phyloP scores from a whole-genome alignment of 1,140 invertebrate species.

The Ridgeia piscesae region DNA sequence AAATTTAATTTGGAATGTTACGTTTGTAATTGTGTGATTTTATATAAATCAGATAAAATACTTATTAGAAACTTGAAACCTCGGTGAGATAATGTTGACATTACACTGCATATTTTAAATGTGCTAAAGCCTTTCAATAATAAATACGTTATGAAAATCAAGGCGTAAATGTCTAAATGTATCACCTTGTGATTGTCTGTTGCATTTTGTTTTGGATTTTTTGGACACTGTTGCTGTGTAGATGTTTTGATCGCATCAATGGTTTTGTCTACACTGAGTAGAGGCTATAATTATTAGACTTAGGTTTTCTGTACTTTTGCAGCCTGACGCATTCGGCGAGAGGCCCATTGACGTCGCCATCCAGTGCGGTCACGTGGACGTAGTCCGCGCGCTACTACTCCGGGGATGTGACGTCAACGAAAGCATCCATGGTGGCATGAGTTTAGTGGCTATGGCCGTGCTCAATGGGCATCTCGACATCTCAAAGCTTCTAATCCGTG shows the following conservation, averaged over 20 bases:
- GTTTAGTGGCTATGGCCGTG: constrained; percentile 3
- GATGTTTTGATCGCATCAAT: neutral
- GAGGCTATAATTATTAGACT: neutral
- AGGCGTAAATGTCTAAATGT: no score
- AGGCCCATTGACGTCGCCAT: neutral
- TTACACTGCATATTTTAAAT: no score
- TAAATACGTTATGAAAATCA: no score
- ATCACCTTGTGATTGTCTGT: neutral
- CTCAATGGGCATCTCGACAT: neutral
- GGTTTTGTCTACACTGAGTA: neutral
- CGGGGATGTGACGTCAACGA: neutral
- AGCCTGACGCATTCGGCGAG: neutral
- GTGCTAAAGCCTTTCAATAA: no score
- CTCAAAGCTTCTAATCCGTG: neutral
- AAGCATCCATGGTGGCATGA: neutral
- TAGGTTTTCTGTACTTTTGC: neutral
- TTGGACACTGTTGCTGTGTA: neutral
- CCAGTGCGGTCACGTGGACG: neutral
- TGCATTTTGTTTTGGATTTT: neutral
- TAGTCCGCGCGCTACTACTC: neutral
- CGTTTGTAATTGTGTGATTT: no score
- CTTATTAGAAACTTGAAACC: no score
- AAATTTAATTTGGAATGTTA: no score
- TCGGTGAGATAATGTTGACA: no score
- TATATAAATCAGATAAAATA: no score